Evolutionary conservation across 1,140 invertebrate species (phyloP).

Genomic region (Temnothorax longispinosus): DNA sequence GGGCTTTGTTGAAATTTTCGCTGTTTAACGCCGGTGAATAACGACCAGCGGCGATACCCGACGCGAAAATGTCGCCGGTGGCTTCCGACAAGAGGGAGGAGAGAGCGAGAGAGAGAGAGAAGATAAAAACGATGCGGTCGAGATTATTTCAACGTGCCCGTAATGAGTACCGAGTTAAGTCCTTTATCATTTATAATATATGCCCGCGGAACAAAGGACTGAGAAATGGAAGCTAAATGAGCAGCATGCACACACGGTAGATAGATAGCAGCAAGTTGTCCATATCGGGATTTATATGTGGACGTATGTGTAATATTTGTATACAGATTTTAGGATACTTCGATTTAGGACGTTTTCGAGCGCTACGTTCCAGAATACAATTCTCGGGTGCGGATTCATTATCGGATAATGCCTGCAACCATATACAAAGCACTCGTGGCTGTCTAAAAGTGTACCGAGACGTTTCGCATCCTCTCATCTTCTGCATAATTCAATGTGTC

Average conservation of each 20-base stretch:
- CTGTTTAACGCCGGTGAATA: conserved; percentile 60
- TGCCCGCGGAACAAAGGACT: conserved; percentile 12
- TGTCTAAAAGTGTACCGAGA: not conserved
- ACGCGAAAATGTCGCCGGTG: conserved; percentile 49
- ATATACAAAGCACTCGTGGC: too few relatives aligned
- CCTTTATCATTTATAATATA: conserved; percentile 60
- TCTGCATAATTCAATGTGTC: not conserved
- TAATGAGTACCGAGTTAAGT: conserved; percentile 54
- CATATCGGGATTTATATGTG: not conserved
- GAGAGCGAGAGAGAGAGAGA: not conserved
- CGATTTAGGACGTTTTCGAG: conserved; percentile 6
- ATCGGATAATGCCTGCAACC: not conserved
- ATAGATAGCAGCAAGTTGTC: conserved; percentile 5
- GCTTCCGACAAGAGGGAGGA: conserved; percentile 3
- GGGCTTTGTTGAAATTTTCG: conserved; percentile 53
- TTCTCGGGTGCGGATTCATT: not conserved
- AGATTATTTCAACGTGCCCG: conserved; percentile 40
- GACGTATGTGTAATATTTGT: not conserved
- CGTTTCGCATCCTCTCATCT: not conserved
- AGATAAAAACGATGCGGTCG: conserved; percentile 48
- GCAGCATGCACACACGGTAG: not conserved
- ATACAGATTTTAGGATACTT: not conserved
- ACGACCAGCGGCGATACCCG: conserved; percentile 47
- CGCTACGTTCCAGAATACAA: not conserved
- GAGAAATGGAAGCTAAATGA: conserved; percentile 17